phyloP scores from a whole-genome alignment of 64 coral and sea anemone genomes.

The Trachythela sp. region DNA sequence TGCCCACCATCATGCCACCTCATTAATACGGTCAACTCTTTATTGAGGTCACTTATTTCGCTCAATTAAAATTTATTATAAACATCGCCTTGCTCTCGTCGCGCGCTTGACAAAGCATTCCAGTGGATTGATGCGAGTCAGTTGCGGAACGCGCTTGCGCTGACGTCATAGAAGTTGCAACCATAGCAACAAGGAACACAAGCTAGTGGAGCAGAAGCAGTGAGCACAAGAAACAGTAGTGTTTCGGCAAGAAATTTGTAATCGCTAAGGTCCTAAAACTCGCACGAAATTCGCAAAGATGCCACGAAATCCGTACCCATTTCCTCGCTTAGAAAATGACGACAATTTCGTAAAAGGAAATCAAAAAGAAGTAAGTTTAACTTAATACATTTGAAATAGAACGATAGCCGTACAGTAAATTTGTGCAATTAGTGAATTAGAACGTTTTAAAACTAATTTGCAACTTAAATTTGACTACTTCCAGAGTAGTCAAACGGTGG shows the following conservation, averaged over 20 bases:
- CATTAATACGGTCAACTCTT: no score
- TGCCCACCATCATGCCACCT: no score
- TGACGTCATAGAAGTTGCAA: background rate
- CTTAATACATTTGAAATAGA: background rate
- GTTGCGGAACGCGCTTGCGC: background rate
- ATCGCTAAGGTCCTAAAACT: background rate
- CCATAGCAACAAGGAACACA: background rate
- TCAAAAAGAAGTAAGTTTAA: slow-evolving; percentile 61
- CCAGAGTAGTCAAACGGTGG: no score
- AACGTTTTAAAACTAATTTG: no score
- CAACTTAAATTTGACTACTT: no score
- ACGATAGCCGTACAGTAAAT: no score
- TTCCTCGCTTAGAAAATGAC: slow-evolving; percentile 94
- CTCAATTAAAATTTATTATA: no score
- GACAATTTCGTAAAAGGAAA: slow-evolving; percentile 61
- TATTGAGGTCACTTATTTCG: no score
- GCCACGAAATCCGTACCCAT: slow-evolving; percentile 94
- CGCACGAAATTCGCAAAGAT: slow-evolving; percentile 43
- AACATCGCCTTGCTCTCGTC: no score
- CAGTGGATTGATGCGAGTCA: background rate
- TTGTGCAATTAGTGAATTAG: no score
- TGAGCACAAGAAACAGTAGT: background rate
- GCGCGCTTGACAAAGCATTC: no score
- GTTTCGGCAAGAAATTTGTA: background rate
- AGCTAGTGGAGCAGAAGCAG: no score